Evolutionary conservation across 2,797 vertebrate species (phyloP).

Genomic region (Ptychadena robeensis): DNA sequence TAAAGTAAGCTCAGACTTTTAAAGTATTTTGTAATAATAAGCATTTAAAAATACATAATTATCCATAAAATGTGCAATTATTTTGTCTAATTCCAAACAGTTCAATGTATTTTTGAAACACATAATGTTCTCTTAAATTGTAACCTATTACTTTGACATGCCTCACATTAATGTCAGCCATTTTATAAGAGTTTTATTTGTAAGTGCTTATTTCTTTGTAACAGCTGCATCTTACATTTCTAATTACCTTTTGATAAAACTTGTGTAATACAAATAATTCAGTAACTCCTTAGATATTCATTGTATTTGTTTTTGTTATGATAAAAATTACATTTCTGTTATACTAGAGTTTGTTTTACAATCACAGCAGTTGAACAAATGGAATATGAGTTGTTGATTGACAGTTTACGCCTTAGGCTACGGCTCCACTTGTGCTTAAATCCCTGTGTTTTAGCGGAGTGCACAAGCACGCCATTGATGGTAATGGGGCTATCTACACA

Average conservation of each 20-base stretch:
- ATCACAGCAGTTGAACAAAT: neutral
- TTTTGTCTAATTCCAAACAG: neutral
- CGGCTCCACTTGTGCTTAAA: too few species aligned
- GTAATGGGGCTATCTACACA: too few species aligned
- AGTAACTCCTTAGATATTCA: neutral
- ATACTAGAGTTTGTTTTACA: neutral
- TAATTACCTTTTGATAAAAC: constrained; percentile 1
- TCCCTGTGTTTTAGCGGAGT: too few species aligned
- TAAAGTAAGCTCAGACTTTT: too few species aligned
- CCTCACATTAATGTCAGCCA: neutral
- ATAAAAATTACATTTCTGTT: neutral
- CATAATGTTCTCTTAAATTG: neutral
- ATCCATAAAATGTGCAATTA: too few species aligned
- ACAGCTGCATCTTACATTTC: neutral
- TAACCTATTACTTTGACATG: neutral
- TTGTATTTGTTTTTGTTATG: neutral
- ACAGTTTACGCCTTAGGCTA: too few species aligned
- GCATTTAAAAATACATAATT: too few species aligned
- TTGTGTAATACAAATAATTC: neutral
- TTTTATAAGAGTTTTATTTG: neutral
- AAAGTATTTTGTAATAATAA: too few species aligned
- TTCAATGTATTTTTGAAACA: neutral
- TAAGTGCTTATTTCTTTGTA: neutral
- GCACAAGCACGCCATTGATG: too few species aligned
- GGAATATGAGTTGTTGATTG: too few species aligned